Conservation (phyloP, 1,140 invertebrate genomes). For the Meloidogyne chitwoodi region DNA sequence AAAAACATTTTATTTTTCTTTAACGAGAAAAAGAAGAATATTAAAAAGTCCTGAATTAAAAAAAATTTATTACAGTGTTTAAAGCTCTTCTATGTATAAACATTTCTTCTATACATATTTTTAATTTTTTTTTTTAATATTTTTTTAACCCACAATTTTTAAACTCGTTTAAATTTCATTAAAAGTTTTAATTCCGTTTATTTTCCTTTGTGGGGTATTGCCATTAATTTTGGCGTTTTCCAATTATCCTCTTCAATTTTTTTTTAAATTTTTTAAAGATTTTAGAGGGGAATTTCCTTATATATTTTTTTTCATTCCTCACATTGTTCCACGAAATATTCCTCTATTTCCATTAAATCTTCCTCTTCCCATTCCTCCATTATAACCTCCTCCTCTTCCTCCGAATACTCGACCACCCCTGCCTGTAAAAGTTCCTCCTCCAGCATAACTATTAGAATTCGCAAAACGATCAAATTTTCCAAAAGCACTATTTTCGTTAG, state of each 20-base stretch:
- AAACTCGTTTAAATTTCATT: too few species aligned
- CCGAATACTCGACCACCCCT: slow-evolving; percentile 11
- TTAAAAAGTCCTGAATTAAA: too few species aligned
- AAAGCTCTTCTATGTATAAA: not conserved
- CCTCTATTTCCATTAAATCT: slow-evolving; percentile 10
- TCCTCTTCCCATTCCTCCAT: slow-evolving; percentile 7
- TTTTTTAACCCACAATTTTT: too few species aligned
- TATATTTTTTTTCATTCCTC: not conserved
- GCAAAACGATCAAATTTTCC: not conserved
- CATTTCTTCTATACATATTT: not conserved
- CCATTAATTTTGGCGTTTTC: not conserved
- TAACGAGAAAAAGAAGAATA: too few species aligned
- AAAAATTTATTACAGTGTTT: not conserved
- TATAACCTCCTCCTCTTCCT: slow-evolving; percentile 2
- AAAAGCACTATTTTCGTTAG: not conserved
- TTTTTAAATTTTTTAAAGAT: not conserved
- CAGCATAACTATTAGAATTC: not conserved
- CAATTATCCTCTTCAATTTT: slow-evolving; percentile 1
- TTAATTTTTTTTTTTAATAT: too few species aligned
- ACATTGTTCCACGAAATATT: not conserved
- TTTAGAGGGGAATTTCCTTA: not conserved
- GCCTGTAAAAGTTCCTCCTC: not conserved
- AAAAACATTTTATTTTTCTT: too few species aligned
- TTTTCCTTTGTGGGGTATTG: too few species aligned
- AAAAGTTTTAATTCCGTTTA: too few species aligned